phyloP scores from a whole-genome alignment of 2,797 vertebrate genomes.

The Vultur gryphus region DNA sequence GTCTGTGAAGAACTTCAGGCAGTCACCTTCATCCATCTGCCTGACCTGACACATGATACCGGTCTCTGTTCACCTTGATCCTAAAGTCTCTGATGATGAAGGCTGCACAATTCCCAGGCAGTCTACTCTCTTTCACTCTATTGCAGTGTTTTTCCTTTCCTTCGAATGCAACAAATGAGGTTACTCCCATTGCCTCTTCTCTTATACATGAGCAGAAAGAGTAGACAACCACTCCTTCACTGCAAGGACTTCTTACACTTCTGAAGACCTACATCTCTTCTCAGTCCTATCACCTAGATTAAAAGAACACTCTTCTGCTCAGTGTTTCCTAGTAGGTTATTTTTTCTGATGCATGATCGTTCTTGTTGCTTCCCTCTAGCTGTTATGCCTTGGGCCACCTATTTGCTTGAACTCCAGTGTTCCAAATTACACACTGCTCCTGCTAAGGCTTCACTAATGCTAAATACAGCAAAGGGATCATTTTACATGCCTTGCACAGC shows the following conservation, averaged over 20 bases:
- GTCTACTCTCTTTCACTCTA: neutral
- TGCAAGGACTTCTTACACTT: neutral
- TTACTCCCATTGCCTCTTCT: neutral
- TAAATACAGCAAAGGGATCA: neutral
- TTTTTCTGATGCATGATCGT: neutral
- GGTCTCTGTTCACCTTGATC: neutral
- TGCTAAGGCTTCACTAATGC: neutral
- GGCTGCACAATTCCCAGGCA: neutral
- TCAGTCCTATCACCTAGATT: neutral
- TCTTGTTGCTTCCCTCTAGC: neutral
- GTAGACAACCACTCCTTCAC: neutral
- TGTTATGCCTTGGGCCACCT: neutral
- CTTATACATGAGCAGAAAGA: neutral
- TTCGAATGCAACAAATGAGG: neutral
- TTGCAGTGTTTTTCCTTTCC: neutral
- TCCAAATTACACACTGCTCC: neutral
- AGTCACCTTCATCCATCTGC: neutral
- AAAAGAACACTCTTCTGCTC: neutral
- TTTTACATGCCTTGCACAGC: neutral
- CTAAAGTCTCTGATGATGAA: neutral
- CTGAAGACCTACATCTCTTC: neutral
- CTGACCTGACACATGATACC: neutral
- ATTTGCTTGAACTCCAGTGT: neutral
- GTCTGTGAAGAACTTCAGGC: neutral
- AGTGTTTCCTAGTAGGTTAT: neutral